phyloP scores from a whole-genome alignment of 2,797 vertebrate genomes.

The Lycodopsis pacificus region DNA sequence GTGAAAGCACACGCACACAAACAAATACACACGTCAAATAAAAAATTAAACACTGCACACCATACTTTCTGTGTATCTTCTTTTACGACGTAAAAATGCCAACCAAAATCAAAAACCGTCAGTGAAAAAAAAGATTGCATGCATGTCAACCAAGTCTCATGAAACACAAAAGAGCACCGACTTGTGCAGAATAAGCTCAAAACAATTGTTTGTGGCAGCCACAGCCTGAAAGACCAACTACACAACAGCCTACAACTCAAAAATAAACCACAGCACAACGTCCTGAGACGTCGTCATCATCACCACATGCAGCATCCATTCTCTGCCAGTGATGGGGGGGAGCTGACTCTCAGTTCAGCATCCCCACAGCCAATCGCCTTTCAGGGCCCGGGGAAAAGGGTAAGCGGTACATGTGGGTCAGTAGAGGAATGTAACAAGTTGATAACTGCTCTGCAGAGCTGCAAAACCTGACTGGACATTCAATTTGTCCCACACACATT shows the following conservation, averaged over 20 bases:
- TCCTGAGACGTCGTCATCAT: constrained; percentile 43
- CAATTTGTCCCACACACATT: constrained; percentile 10
- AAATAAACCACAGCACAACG: constrained; percentile 58
- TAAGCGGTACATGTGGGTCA: constrained; percentile 18
- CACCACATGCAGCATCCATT: constrained; percentile 74
- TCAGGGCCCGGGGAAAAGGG: constrained; percentile 11
- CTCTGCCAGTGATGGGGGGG: constrained; percentile 37
- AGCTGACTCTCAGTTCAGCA: constrained; percentile 41
- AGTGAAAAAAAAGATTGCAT: constrained; percentile 40
- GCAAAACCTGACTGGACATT: constrained; percentile 22
- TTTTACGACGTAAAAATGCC: constrained; percentile 24
- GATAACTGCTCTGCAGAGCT: constrained; percentile 23
- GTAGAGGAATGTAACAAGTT: constrained; percentile 28
- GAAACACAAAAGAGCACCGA: constrained; percentile 41
- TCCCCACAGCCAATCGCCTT: constrained; percentile 24
- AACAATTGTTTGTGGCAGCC: constrained; percentile 39
- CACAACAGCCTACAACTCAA: constrained; percentile 53
- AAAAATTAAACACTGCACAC: constrained; percentile 37
- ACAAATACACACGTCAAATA: constrained; percentile 40
- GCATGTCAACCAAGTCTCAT: constrained; percentile 51
- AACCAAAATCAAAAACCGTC: constrained; percentile 45
- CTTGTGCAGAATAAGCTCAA: constrained; percentile 52
- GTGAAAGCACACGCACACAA: constrained; percentile 19
- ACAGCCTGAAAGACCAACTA: constrained; percentile 34
- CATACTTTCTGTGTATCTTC: constrained; percentile 13